Conservation (phyloP, 2,888 invertebrate species). For the Lasiommata megera region DNA sequence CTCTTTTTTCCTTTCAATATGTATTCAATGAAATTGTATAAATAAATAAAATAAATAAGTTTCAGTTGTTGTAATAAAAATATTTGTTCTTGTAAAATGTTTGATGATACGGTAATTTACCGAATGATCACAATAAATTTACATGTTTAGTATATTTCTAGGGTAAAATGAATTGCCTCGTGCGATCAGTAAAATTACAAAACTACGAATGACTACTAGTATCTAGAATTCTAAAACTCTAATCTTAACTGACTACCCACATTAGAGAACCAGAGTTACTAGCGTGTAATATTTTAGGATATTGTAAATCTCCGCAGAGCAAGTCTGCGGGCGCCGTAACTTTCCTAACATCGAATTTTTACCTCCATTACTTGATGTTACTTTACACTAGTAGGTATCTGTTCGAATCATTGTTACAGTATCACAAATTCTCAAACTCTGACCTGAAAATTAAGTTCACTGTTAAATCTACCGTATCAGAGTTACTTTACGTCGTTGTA, state of each 20-base stretch:
- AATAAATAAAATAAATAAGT: no score
- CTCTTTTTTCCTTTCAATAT: no score
- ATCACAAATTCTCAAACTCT: neutral
- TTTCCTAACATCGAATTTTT: conserved; percentile 3
- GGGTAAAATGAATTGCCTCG: no score
- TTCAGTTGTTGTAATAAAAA: no score
- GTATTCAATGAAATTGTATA: no score
- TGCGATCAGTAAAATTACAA: neutral
- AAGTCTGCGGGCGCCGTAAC: neutral
- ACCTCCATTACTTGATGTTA: conserved; percentile 7
- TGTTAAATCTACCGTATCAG: no score
- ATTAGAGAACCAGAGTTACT: neutral
- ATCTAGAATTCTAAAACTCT: neutral
- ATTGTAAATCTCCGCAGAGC: neutral
- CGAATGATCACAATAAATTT: no score
- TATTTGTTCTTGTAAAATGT: no score
- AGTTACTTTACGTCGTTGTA: no score
- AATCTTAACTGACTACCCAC: neutral
- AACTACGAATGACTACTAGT: neutral
- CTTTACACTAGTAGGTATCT: neutral
- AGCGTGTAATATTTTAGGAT: neutral
- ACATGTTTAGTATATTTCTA: no score
- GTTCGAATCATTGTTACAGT: neutral
- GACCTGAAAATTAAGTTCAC: no score
- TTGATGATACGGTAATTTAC: no score